Evolutionary conservation across 2,113 vertebrate species (phyloP), one percentile per base, ranked within the genome.

Genomic region (Prochilodus magdalenae): DNA sequence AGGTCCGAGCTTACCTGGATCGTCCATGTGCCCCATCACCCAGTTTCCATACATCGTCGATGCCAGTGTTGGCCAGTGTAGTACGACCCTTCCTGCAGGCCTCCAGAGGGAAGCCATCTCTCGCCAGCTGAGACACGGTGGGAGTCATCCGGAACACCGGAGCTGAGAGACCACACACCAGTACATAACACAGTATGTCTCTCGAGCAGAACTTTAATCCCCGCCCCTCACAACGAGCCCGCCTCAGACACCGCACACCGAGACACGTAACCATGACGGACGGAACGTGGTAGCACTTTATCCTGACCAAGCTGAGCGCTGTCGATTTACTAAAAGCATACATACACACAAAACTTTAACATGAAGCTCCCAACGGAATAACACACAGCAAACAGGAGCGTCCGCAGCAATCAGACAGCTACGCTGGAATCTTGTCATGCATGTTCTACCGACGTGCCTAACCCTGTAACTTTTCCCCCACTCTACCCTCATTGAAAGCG

Each of bases 21-120:
- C 98, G 0, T 99, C 97, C 96, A 99, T 99, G 83, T 99, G 98
- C 0, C 96, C 94, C 97, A 99, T 99, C 87, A 97, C 96, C 98
- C 98, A 99, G 87, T 97, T 99, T n/a, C n/a, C 97, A 98, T 98
- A 91, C 97, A 0, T 96, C 94, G 84, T 99, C 98, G 0, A 96
- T 97, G 77, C 98, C 98, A 1, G 96, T 98, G 89, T 99, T 99
- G n/a, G 60, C 97, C 98, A 0, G 98, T 98, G 90, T 97, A 99
- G 87, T 98, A 99, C 44, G 98, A 98, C 0, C 98, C 91, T 99
- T 99, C 87, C 96, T 96, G 91, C 98, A 99, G 73, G 98, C 97
- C 22, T 99, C 98, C 89, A 96, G 91, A 0, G 98, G 98, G 87
- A 99, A 99, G 73, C 98, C 98, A n/a, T 97, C 99, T 99, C 89